phyloP scores from a whole-genome alignment of 2,113 vertebrate genomes.

The Platysteira castanea region DNA sequence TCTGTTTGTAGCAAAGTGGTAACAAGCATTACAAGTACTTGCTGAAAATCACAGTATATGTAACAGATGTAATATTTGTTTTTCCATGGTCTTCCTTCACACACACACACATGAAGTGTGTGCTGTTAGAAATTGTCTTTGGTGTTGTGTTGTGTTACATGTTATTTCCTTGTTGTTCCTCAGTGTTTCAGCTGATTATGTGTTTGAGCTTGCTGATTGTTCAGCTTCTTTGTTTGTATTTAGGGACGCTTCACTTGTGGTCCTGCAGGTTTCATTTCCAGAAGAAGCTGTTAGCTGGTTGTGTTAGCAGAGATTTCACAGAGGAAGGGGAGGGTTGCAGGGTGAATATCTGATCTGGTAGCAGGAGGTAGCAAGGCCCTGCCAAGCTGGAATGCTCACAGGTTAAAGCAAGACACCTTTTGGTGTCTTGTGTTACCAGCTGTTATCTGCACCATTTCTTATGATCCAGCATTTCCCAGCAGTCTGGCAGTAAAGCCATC shows the following conservation, averaged over 20 bases:
- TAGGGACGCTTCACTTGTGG: slow-evolving; percentile 16
- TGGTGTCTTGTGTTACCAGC: background rate
- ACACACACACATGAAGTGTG: background rate
- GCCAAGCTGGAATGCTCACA: rapidly evolving
- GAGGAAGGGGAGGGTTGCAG: background rate
- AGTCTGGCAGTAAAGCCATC: background rate
- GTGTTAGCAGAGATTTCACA: background rate
- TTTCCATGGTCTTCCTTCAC: background rate
- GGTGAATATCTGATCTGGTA: background rate
- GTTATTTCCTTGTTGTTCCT: slow-evolving; percentile 21
- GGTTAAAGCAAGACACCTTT: background rate
- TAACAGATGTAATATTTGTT: background rate
- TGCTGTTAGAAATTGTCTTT: background rate
- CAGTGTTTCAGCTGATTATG: slow-evolving; percentile 23
- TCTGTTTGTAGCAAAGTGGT: background rate
- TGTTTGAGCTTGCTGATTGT: slow-evolving; percentile 42
- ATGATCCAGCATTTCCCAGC: background rate
- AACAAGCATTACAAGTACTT: background rate
- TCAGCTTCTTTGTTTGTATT: slow-evolving; percentile 51
- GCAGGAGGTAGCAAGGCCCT: background rate
- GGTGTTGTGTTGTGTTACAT: slow-evolving; percentile 29
- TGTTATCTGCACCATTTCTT: background rate
- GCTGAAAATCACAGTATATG: background rate
- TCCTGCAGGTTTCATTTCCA: slow-evolving; percentile 19
- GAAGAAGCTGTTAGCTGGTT: background rate